Percentiles rank a stretch among this genome's conserved stretches.
These are phyloP conservation scores for Drosophila putrida DNA, from an alignment of 2,888 invertebrate species.

Conservation along the genomic window DNA sequence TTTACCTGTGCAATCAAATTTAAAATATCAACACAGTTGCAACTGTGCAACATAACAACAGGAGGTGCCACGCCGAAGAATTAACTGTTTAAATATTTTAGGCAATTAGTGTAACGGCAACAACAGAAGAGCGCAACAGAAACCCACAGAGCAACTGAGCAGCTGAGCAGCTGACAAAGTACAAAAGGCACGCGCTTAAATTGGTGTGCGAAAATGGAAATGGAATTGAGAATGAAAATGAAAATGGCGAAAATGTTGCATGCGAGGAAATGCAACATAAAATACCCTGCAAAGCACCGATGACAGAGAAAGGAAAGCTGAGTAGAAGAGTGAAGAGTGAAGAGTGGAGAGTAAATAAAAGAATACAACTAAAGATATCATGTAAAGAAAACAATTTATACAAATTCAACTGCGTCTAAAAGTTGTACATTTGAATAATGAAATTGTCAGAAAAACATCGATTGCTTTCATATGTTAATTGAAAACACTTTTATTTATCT, in stretches of 20 bases:
- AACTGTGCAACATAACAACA: slow-evolving; percentile 18
- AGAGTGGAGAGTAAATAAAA: not conserved
- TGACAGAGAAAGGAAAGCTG: not conserved
- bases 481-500: too few species aligned
- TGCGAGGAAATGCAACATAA: slow-evolving; percentile 13
- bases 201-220: slow-evolving; percentile 27
- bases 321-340: not conserved
- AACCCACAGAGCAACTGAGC: slow-evolving; percentile 6
- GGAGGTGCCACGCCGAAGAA: slow-evolving; percentile 43
- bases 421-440: too few species aligned
- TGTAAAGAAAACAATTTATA: too few species aligned
- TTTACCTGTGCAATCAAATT: slow-evolving; percentile 76
- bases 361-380: not conserved
- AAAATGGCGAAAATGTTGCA: not conserved
- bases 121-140: slow-evolving; percentile 16
- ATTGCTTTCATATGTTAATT: too few species aligned
- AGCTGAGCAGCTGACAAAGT: slow-evolving; percentile 22
- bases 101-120: slow-evolving; percentile 66
- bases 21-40: slow-evolving; percentile 62
- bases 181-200: slow-evolving; percentile 29
- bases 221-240: slow-evolving; percentile 25
- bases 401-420: too few species aligned
- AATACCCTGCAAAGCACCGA: not conserved
- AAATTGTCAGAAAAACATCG: too few species aligned
- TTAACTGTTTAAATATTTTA: slow-evolving; percentile 77